Evolutionary conservation across 2,888 invertebrate genomes (phyloP), one percentile per base, ranked within the genome.

Genomic region (Caenorhabditis panamensis): DNA sequence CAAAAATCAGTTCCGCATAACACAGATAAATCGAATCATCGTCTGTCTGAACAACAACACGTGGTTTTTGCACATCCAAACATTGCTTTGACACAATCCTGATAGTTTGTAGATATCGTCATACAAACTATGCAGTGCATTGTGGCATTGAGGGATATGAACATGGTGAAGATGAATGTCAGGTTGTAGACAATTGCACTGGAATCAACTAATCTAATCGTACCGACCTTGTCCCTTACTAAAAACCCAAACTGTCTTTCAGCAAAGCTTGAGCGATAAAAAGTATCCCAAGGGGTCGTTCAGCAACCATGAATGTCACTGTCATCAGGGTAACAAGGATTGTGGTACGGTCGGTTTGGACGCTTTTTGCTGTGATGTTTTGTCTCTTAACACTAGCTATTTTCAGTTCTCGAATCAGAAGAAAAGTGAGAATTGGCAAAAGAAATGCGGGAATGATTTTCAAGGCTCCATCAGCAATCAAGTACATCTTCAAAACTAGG

Each of bases 311-410:
- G 31, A 68, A 68, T 0, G 68, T 68, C 18, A 59, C 68, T 9
- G 68, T 68, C 68, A 68, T 61, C 16, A 69, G 53, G 28, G 53
- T 69, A 1, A 69, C 61, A 8, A 61, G 28, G 20, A 28, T 69
- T 3, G 69, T 69, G 0, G 69, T 53, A 24, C 61, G 61, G 13
- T 69, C 69, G 2, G 5, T 26, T 16, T 49, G 24, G 5, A 49
- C 9, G 13, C 66, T 68, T 8, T 28, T 13, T 51, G 26, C 53
- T 11, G 41, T 41, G 37, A 67, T 28, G 20, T 62, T 62, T 13
- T 20, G 47, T 1, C 62, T 16, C 13, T 24, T 13, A 47, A 4
- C 1, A 20, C 37, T 53, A 0, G 66, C 26, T n/a, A 26, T 26
- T 26, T 41, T 37, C 3, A 66, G 54, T n/a, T 66, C 54, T 4